phyloP scores from a whole-genome alignment of 2,888 invertebrate species.

The Cantharis rufa region DNA sequence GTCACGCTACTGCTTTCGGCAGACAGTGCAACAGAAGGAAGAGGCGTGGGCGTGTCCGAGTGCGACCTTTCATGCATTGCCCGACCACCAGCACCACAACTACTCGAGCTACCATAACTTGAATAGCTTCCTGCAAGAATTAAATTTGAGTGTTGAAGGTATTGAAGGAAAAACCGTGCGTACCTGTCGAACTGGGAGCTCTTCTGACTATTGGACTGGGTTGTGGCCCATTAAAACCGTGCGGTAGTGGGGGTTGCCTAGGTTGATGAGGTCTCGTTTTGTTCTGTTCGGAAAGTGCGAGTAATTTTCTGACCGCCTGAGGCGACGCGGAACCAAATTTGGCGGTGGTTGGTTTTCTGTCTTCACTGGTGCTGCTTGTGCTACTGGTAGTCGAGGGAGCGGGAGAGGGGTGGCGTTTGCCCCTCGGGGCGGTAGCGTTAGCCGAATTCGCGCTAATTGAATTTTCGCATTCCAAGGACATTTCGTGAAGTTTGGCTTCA shows the following conservation, averaged over 20 bases:
- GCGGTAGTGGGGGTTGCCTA: conserved; percentile 61
- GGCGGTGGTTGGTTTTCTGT: conserved; percentile 63
- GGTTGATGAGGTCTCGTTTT: conserved; percentile 90
- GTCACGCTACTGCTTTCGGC: conserved; percentile 96
- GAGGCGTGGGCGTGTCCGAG: conserved; percentile 83
- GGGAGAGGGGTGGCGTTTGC: conserved; percentile 69
- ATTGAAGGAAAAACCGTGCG: neutral
- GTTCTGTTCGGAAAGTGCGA: conserved; percentile 86
- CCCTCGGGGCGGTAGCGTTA: conserved; percentile 59
- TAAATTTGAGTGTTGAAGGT: neutral
- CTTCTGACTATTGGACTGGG: conserved; percentile 65
- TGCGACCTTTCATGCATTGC: conserved; percentile 87
- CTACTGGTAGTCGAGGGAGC: conserved; percentile 93
- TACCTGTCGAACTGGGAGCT: conserved; percentile 59
- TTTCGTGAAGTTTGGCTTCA: conserved; percentile 84
- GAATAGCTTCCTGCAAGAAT: conserved; percentile 55
- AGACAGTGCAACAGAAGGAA: conserved; percentile 86
- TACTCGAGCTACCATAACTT: conserved; percentile 59
- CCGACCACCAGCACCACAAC: conserved; percentile 57
- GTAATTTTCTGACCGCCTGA: conserved; percentile 93
- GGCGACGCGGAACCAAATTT: conserved; percentile 90
- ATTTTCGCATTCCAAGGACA: conserved; percentile 90
- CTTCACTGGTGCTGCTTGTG: conserved; percentile 87
- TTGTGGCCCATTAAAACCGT: conserved; percentile 63
- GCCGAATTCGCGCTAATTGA: conserved; percentile 48